phyloP scores from a whole-genome alignment of 2,797 vertebrate genomes.

The Pterois miles region DNA sequence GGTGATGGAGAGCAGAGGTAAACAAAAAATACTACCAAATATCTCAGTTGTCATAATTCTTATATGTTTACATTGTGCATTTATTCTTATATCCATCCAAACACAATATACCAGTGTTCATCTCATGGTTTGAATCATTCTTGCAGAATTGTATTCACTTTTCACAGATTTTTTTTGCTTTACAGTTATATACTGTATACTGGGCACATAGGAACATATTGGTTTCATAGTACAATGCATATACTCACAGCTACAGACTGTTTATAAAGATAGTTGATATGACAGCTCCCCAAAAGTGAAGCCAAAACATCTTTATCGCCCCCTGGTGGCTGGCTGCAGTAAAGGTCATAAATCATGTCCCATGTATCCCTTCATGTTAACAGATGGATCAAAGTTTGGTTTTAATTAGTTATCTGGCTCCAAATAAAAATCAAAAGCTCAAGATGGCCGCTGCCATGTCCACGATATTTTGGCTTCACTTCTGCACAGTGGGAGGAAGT shows the following conservation, averaged over 20 bases:
- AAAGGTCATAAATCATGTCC: too few species aligned
- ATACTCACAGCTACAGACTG: constrained; percentile 24
- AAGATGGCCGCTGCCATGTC: too few species aligned
- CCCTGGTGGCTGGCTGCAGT: too few species aligned
- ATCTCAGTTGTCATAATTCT: too few species aligned
- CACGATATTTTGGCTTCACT: too few species aligned
- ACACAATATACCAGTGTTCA: constrained; percentile 17
- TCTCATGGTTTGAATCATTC: constrained; percentile 20
- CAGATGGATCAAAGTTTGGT: too few species aligned
- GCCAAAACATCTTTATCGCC: too few species aligned
- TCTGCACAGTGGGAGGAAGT: too few species aligned
- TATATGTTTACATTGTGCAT: constrained; percentile 43
- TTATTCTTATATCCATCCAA: constrained; percentile 49
- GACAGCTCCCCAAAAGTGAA: too few species aligned
- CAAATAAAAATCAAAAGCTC: too few species aligned
- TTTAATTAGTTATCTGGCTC: too few species aligned
- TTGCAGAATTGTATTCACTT: constrained; percentile 34
- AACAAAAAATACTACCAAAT: not conserved
- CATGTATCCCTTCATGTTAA: too few species aligned
- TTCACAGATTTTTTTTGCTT: constrained; percentile 26
- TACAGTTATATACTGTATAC: constrained; percentile 42
- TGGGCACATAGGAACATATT: constrained; percentile 47
- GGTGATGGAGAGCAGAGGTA: not conserved
- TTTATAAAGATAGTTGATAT: rapidly evolving
- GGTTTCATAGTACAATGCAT: constrained; percentile 33